Conservation (phyloP, 1,140 invertebrate species). For the Monochamus saltuarius region DNA sequence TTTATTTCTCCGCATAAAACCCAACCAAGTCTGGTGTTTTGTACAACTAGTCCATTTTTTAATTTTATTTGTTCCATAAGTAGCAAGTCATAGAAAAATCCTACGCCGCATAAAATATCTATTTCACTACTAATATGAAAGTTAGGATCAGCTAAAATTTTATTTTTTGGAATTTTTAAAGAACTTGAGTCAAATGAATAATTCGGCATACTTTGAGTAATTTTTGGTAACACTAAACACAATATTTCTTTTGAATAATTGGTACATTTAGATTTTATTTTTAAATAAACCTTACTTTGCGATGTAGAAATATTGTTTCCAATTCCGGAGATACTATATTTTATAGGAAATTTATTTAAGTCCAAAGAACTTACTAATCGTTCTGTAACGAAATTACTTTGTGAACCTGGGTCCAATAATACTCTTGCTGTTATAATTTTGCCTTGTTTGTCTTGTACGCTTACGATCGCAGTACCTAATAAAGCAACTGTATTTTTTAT, state of each 20-base stretch:
- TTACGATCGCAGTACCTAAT: conserved; percentile 15
- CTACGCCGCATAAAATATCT: conserved; percentile 14
- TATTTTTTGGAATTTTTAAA: conserved; percentile 15
- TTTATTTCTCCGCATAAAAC: background rate
- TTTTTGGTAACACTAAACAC: too few species aligned
- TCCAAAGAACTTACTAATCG: too few species aligned
- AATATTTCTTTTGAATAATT: too few species aligned
- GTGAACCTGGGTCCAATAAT: too few species aligned
- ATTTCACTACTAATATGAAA: background rate
- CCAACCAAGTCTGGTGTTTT: conserved; percentile 21
- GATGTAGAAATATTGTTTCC: background rate
- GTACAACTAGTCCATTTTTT: background rate
- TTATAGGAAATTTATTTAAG: background rate
- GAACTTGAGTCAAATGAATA: conserved; percentile 5
- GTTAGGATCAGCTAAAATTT: too few species aligned
- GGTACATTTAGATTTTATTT: background rate
- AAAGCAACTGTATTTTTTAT: background rate
- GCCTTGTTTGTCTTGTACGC: conserved; percentile 4
- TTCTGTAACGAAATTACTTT: too few species aligned
- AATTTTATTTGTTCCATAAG: conserved; percentile 8
- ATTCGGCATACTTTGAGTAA: background rate
- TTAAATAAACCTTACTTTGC: conserved; percentile 1
- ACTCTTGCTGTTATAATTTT: too few species aligned
- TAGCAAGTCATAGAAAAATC: conserved; percentile 14
- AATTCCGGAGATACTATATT: background rate